phyloP scores from a whole-genome alignment of 1,140 invertebrate genomes.

The Pseudomyrmex dendroicus region DNA sequence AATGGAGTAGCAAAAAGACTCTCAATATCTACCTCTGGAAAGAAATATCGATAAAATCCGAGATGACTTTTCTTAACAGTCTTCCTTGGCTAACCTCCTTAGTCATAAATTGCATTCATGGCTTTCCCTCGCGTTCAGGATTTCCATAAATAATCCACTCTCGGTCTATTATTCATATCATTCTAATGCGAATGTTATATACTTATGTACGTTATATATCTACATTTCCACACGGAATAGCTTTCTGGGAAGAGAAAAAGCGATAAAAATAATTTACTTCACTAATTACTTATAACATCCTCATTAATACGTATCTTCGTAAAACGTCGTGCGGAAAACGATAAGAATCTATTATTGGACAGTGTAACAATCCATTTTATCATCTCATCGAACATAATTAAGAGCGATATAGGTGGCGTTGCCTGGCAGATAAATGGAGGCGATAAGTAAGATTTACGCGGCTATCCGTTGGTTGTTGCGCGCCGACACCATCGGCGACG shows the following conservation, averaged over 20 bases:
- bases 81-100: constrained; percentile 53
- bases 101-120: constrained; percentile 77
- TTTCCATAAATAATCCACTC: constrained; percentile 80
- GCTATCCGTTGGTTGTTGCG: neutral
- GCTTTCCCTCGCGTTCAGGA: constrained; percentile 63
- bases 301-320: neutral
- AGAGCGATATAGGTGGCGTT: neutral
- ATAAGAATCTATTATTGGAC: neutral
- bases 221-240: too few relatives aligned
- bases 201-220: neutral
- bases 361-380: constrained; percentile 16
- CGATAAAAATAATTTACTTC: too few relatives aligned
- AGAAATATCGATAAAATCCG: constrained; percentile 66
- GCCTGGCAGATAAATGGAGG: constrained; percentile 38
- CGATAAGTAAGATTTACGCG: constrained; percentile 62
- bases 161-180: constrained; percentile 72
- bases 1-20: constrained; percentile 32
- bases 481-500: constrained; percentile 21
- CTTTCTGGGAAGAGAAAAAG: too few relatives aligned
- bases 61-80: constrained; percentile 71
- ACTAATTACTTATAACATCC: neutral
- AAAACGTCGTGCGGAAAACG: neutral
- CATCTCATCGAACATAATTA: constrained; percentile 49
- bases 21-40: constrained; percentile 62
- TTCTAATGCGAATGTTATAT: constrained; percentile 33